Evolutionary conservation across 92 coral and sea anemone genomes (phyloP).

Genomic region (Paramuricea clavata): DNA sequence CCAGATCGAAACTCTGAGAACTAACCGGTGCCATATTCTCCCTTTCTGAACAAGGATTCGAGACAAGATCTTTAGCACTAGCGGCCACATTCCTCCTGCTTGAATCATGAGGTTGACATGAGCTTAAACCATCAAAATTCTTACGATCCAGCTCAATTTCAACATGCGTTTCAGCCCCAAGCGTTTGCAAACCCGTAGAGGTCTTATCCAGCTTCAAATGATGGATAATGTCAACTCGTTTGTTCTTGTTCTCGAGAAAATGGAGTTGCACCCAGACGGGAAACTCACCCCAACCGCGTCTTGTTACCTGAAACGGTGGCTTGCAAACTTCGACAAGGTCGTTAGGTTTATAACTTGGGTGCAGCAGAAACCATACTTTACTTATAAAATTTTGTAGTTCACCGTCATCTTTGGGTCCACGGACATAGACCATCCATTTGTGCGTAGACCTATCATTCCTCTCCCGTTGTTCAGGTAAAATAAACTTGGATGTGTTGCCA

Average conservation of each 20-base stretch:
- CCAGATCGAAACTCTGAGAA: neutral
- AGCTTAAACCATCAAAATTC: conserved; percentile 75
- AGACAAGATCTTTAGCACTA: neutral
- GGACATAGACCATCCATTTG: conserved; percentile 99
- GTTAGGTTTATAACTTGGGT: conserved; percentile 98
- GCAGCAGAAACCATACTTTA: conserved; percentile 98
- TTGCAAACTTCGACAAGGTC: conserved; percentile 94
- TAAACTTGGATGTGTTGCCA: conserved; percentile 97
- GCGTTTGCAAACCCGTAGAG: conserved; percentile 97
- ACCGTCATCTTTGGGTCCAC: conserved; percentile 91
- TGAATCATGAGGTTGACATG: neutral
- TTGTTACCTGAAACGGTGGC: conserved; percentile 94
- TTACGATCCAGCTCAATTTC: conserved; percentile 92
- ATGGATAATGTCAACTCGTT: conserved; percentile 93
- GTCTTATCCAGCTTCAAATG: conserved; percentile 92
- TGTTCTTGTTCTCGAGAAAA: conserved; percentile 89
- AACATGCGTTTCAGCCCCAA: conserved; percentile 98
- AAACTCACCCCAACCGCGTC: conserved; percentile 99
- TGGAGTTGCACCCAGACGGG: conserved; percentile 96
- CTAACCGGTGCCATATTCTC: neutral
- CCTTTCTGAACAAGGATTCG: neutral
- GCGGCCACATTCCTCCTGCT: neutral
- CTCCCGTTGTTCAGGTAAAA: conserved; percentile 89
- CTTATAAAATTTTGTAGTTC: conserved; percentile 75
- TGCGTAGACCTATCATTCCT: conserved; percentile 95